phyloP scores from a whole-genome alignment of 1,140 invertebrate species.

The Caerostris extrusa region DNA sequence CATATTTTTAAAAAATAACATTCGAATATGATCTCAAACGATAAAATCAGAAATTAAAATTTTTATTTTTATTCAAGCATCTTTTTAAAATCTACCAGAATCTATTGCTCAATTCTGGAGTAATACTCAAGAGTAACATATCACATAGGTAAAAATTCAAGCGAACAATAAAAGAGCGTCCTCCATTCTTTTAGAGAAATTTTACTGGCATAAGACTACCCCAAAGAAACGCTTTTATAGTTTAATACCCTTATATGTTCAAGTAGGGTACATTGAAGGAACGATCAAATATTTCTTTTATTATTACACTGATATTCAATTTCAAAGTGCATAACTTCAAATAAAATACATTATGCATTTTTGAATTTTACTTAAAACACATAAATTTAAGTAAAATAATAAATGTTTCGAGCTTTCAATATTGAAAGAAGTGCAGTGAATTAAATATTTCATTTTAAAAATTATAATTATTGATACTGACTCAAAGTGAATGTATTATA shows the following conservation, averaged over 20 bases:
- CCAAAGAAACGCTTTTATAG: neutral
- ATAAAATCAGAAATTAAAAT: neutral
- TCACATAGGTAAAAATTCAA: neutral
- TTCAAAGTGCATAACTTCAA: too few species aligned
- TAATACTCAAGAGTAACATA: neutral
- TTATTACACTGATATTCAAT: neutral
- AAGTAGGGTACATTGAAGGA: neutral
- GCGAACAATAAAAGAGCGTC: neutral
- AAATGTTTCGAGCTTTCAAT: too few species aligned
- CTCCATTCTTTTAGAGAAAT: neutral
- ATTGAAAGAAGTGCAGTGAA: too few species aligned
- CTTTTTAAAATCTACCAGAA: neutral
- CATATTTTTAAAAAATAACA: too few species aligned
- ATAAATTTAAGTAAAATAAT: too few species aligned
- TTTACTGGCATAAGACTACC: neutral
- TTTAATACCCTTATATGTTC: neutral
- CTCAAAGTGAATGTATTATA: too few species aligned
- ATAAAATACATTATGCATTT: too few species aligned
- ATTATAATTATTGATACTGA: too few species aligned
- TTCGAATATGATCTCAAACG: neutral
- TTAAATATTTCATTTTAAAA: too few species aligned
- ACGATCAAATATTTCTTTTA: neutral
- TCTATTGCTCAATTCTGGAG: neutral
- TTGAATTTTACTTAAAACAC: too few species aligned
- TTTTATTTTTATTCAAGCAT: neutral